These are phyloP conservation scores for Loxodonta africana DNA, from an alignment of 2,113 vertebrate species.

Conservation along the genomic window DNA sequence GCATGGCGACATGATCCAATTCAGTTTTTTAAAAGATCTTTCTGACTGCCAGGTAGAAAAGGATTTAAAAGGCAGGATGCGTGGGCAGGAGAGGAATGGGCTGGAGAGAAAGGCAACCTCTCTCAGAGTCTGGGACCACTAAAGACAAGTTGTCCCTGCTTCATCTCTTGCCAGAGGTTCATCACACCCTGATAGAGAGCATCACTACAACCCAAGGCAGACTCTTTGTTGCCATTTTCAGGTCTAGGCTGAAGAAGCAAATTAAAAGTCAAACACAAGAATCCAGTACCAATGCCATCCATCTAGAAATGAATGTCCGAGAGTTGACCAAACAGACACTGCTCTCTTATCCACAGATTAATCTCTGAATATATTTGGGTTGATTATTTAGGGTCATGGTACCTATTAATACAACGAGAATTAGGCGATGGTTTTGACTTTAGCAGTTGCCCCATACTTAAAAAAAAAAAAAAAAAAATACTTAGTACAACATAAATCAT, in stretches of 20 bases:
- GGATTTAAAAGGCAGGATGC: neutral
- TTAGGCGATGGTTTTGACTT: conserved; percentile 65
- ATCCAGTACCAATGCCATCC: neutral
- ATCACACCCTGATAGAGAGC: neutral
- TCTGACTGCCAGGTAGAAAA: neutral
- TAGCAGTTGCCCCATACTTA: conserved; percentile 48
- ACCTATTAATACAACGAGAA: conserved; percentile 38
- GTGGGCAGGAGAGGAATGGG: neutral
- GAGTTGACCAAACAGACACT: neutral
- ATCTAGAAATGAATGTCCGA: conserved; percentile 2
- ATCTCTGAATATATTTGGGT: conserved; percentile 30
- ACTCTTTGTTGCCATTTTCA: neutral
- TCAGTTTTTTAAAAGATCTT: neutral
- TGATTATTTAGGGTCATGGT: neutral
- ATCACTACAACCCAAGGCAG: neutral
- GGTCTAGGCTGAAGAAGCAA: neutral
- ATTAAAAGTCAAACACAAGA: neutral
- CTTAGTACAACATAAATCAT: conserved; percentile 83
- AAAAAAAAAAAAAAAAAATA: no score
- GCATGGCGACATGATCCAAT: neutral
- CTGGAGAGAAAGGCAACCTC: neutral
- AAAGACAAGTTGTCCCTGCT: neutral
- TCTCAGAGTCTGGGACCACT: neutral
- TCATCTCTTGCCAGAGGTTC: neutral
- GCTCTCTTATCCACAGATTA: conserved; percentile 25